Evolutionary conservation across 2,888 invertebrate species (phyloP).

Genomic region (Morpho deidamia): DNA sequence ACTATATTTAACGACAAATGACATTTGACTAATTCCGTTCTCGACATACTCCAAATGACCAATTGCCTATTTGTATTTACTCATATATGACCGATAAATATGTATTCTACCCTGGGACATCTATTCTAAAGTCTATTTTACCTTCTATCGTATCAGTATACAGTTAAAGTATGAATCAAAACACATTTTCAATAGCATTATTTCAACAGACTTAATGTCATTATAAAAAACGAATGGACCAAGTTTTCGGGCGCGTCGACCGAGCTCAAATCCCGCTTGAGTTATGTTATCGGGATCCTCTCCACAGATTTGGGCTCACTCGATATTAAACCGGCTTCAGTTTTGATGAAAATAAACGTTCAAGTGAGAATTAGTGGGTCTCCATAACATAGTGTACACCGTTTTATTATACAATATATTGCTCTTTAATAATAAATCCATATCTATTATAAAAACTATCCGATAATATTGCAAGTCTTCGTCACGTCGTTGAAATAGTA

Average conservation of each 20-base stretch:
- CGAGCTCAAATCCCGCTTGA: slow-evolving; percentile 25
- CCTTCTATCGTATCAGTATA: no score
- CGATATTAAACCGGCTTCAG: slow-evolving; percentile 25
- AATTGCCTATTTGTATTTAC: no score
- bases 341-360: slow-evolving; percentile 27
- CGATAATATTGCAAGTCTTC: no score
- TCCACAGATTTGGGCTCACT: slow-evolving; percentile 25
- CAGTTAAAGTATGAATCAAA: neutral
- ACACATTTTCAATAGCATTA: slow-evolving; percentile 5
- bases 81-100: no score
- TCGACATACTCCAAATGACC: no score
- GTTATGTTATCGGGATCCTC: slow-evolving; percentile 26
- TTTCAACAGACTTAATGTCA: slow-evolving; percentile 17
- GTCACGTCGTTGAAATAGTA: no score
- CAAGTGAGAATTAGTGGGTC: slow-evolving; percentile 22
- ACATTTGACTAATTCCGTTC: no score
- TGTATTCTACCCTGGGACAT: no score
- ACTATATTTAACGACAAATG: no score
- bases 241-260: slow-evolving; percentile 23
- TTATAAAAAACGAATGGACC: slow-evolving; percentile 25
- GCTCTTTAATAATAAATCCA: no score
- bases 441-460: no score
- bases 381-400: slow-evolving; percentile 11
- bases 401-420: neutral
- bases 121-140: no score